Evolutionary conservation across 2,888 invertebrate genomes (phyloP).

Genomic region (Lapara coniferarum): DNA sequence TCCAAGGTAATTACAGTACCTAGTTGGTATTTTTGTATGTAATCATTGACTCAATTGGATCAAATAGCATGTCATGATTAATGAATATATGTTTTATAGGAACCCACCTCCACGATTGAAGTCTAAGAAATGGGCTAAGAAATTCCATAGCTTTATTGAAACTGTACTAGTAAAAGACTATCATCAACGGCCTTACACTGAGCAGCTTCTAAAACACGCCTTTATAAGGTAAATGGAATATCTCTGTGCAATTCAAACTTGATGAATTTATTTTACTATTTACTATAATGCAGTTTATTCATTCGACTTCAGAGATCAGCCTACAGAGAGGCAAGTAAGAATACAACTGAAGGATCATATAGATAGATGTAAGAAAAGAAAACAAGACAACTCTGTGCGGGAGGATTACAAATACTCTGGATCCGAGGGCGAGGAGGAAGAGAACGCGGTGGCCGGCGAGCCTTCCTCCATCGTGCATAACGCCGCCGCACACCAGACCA

Average conservation of each 20-base stretch:
- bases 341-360: conserved; percentile 99
- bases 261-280: background rate
- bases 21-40: background rate
- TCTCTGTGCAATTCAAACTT: background rate
- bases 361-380: conserved; percentile 97
- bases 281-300: background rate
- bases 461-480: conserved; percentile 97
- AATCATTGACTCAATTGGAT: too few species aligned
- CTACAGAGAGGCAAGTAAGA: conserved; percentile 98
- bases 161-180: conserved; percentile 99
- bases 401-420: conserved; percentile 95
- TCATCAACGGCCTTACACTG: conserved; percentile 98
- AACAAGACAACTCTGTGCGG: conserved; percentile 91
- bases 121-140: conserved; percentile 99
- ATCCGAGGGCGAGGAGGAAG: conserved; percentile 98
- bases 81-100: conserved; percentile 66
- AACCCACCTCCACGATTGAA: conserved; percentile 99
- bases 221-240: conserved; percentile 89
- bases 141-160: conserved; percentile 99
- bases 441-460: conserved; percentile 95
- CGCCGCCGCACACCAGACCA: conserved; percentile 89
- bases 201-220: conserved; percentile 97
- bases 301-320: conserved; percentile 90
- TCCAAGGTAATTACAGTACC: conserved; percentile 82
- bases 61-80: background rate